These are phyloP conservation scores for Melolontha melolontha DNA, from an alignment of 2,888 invertebrate genomes.

Conservation along the genomic window DNA sequence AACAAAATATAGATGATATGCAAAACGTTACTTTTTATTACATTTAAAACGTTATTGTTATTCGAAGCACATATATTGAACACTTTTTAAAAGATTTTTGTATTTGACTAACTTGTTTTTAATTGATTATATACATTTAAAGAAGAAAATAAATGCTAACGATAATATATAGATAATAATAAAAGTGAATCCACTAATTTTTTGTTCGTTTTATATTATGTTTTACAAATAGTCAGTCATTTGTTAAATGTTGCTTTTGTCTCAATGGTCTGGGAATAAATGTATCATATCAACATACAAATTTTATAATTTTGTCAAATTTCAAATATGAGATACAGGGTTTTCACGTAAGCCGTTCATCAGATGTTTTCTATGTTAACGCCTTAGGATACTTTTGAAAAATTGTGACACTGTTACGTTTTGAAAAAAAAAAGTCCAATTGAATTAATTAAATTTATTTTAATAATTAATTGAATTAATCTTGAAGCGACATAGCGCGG, in stretches of 20 bases:
- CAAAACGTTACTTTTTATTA: constrained; percentile 32
- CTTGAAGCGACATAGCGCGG: too few relatives aligned
- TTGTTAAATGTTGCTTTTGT: constrained; percentile 30
- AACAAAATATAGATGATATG: constrained; percentile 40
- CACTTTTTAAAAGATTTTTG: constrained; percentile 29
- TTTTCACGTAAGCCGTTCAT: too few relatives aligned
- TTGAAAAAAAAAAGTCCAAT: too few relatives aligned
- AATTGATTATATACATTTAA: constrained; percentile 40
- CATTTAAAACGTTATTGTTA: constrained; percentile 17
- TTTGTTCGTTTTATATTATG: constrained; percentile 9
- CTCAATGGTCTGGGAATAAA: constrained; percentile 27
- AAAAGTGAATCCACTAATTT: constrained; percentile 4
- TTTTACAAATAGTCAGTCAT: constrained; percentile 43
- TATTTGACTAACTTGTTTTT: constrained; percentile 16
- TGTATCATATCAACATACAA: constrained; percentile 2
- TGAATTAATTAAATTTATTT: too few relatives aligned
- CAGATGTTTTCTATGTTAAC: too few relatives aligned
- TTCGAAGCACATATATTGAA: constrained; percentile 34
- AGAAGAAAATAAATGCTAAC: constrained; percentile 6
- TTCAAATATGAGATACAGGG: too few relatives aligned
- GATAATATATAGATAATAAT: neutral
- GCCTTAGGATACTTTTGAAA: too few relatives aligned
- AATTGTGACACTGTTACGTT: too few relatives aligned
- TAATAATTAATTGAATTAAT: too few relatives aligned
- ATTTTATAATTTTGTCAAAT: neutral